Conservation (phyloP, 2,797 vertebrate genomes). For the Myotis pilosus region DNA sequence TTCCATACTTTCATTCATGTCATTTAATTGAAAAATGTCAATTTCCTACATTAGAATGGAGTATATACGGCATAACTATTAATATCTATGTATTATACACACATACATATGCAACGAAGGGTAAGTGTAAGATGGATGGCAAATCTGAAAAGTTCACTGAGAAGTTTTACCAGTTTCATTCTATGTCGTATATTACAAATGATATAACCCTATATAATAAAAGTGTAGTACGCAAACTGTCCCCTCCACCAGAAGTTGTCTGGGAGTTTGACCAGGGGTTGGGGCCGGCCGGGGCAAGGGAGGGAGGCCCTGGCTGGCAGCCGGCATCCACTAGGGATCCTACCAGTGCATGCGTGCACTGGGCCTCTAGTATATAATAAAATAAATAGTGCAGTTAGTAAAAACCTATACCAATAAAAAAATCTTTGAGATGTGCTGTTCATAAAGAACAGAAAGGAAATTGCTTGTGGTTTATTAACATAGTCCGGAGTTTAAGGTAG, state of each 20-base stretch:
- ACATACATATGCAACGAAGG: not conserved
- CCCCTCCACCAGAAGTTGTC: no score
- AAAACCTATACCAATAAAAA: not conserved
- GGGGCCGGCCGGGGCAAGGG: no score
- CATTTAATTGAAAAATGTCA: conserved; percentile 6
- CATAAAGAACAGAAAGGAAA: not conserved
- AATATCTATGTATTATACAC: not conserved
- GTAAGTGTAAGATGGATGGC: not conserved
- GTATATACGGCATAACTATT: not conserved
- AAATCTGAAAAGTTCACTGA: not conserved
- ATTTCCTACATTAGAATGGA: not conserved
- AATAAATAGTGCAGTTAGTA: not conserved
- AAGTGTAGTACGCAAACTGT: no score
- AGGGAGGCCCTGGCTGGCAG: no score
- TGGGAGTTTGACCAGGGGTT: no score
- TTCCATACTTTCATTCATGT: not conserved
- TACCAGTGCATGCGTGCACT: no score
- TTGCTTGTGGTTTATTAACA: conserved; percentile 9
- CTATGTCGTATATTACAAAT: not conserved
- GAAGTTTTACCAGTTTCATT: not conserved
- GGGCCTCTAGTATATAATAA: not conserved
- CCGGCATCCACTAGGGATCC: no score
- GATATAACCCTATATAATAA: not conserved
- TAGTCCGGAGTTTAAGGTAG: not conserved
- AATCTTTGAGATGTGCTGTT: not conserved